A percentile compares a stretch with the other conserved stretches of the same genome.
phyloP scores from a whole-genome alignment of 1,140 invertebrate species.

The Sipha flava region DNA sequence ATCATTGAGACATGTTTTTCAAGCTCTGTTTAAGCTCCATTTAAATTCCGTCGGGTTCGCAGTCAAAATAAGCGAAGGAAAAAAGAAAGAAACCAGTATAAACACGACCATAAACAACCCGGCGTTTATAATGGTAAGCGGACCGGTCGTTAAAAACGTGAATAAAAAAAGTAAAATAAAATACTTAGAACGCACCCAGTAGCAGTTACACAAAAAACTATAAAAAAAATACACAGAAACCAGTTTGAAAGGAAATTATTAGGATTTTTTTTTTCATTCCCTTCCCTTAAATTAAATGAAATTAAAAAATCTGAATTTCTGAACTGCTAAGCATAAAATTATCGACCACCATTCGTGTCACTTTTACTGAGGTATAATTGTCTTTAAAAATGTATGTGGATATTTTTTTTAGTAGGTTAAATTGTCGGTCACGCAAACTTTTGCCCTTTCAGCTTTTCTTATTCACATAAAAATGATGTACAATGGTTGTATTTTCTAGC shows the following conservation, averaged over 20 bases:
- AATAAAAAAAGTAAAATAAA: conserved; percentile 29
- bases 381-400: conserved; percentile 24
- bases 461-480: neutral
- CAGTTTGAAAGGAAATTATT: conserved; percentile 22
- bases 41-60: conserved; percentile 11
- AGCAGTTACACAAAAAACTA: conserved; percentile 21
- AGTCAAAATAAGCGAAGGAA: conserved; percentile 27
- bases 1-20: conserved; percentile 11
- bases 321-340: neutral
- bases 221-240: conserved; percentile 15
- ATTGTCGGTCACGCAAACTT: conserved; percentile 20
- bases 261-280: neutral
- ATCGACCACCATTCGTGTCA: conserved; percentile 22
- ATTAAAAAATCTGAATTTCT: conserved; percentile 27
- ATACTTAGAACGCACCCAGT: conserved; percentile 28
- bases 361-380: conserved; percentile 1
- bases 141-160: conserved; percentile 27
- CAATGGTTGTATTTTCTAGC: neutral
- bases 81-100: conserved; percentile 31
- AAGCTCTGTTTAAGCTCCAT: conserved; percentile 30
- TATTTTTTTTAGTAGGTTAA: conserved; percentile 16
- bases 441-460: neutral
- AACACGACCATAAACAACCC: conserved; percentile 29
- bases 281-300: neutral
- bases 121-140: conserved; percentile 31